Evolutionary conservation across 2,888 invertebrate species (phyloP), one percentile per base, ranked within the genome.

Genomic region (Lycocerus yunnanus): DNA sequence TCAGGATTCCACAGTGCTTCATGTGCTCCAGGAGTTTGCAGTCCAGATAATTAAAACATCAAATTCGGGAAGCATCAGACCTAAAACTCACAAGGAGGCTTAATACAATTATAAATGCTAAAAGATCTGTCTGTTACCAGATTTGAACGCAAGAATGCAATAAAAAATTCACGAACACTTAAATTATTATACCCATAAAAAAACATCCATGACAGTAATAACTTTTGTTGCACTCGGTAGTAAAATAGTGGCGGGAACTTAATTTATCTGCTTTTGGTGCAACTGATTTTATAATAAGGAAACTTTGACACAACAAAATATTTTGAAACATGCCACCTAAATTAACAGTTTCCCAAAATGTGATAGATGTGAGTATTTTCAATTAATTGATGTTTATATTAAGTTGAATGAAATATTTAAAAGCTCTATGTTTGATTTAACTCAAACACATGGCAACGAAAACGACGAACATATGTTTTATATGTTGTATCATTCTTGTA

Each of bases 291-390:
- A 11, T 4, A 65, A n/a, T n/a, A 14, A 20, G 13, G 14, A 21
- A 21, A 43, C 5, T 43, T 43, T 43, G 43, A 43, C 43, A 43
- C n/a, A n/a, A 43, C n/a, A n/a, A n/a, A n/a, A 43, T n/a, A 43
- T 43, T 43, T 43, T 43, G 43, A 43, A 43, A 43, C 43, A 93
- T 93, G 93, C 91, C 92, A 88, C 93, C 92, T 84, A 92, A 92
- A 88, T 89, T 94, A 82, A 92, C 91, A 89, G 91, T 94, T 88
- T 91, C 93, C 79, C 90, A 90, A 78, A 91, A 90, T 88, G 89
- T 93, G 84, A 88, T 93, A 81, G 90, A 93, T 90, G 94, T 93
- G 89, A 90, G 88, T 83, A 78, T 58, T 71, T 68, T 18, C 8
- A n/a, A 18, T 63, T n/a, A 63, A n/a, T 43, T 43, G 6, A 43